Base-by-base conservation (phyloP, 1,140 invertebrate genomes). In the Cheumatopsyche charites region DNA sequence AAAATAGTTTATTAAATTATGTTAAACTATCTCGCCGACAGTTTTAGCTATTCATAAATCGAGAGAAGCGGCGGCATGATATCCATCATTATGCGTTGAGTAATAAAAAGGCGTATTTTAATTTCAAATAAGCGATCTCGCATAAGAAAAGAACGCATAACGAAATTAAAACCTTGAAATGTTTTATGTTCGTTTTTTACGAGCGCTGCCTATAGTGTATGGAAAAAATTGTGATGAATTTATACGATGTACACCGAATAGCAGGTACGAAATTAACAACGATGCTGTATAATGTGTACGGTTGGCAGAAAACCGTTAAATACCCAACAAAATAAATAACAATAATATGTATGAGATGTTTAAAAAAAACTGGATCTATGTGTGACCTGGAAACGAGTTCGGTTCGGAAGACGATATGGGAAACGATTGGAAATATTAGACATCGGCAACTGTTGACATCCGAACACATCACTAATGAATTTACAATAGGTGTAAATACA, bases 311-410 rank as follows among this genome's bases (percentile, higher is more conserved):
- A 75, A 75, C 73, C 73, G 73, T 75, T 75, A 75, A 75, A 75
- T 72, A 75, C 70, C 67, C 73, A 75, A 70, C 73, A 52, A 61
- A 70, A 70, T 70, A 75, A 61, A 72, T 66, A 72, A 75, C 70
- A 75, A 75, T 75, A 69, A 75, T 66, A 62, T 43, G 17, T 26
- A 63, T 47, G 63, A 69, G 47, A 68, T 55, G 67, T 23, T 9
- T 13, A 72, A 66, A 70, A 71, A 72, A 74, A 47, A 75, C 70
- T 72, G 67, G 73, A 75, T 75, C 73, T 71, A 47, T 72, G 42
- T 19, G 25, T 70, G 73, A 72, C 73, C 70, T 75, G 73, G 65
- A 75, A 75, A 75, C 73, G 67, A 75, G 73, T 75, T 75, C 70
- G 65, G 49, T 55, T 15, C 73, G 26, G 65, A 73, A 65, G 25